A percentile compares a stretch with the other conserved stretches of the same genome.
These are phyloP conservation scores for Hermaeophaga mercurialis DNA, from an alignment of 2,888 invertebrate species.

Conservation along the genomic window DNA sequence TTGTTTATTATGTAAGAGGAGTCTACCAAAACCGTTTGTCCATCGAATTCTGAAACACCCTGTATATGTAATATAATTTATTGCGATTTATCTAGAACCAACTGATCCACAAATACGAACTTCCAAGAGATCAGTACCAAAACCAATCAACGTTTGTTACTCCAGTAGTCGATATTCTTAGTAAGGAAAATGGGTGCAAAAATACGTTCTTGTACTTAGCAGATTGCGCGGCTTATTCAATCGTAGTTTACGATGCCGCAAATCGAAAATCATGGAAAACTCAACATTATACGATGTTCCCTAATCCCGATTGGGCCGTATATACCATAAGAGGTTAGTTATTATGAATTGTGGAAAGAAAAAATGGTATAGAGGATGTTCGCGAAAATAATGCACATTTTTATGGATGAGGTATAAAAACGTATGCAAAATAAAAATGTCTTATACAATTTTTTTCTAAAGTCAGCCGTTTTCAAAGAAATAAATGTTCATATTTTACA, in stretches of 20 bases:
- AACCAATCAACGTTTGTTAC: conserved; percentile 66
- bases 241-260: conserved; percentile 68
- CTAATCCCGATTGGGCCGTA: conserved; percentile 67
- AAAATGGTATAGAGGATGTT: too few relatives aligned
- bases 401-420: too few relatives aligned
- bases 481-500: too few relatives aligned
- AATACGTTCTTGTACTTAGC: conserved; percentile 72
- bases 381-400: too few relatives aligned
- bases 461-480: too few relatives aligned
- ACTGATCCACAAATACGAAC: conserved; percentile 63
- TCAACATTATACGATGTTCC: conserved; percentile 64
- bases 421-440: too few relatives aligned
- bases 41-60: too few relatives aligned
- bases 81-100: conserved; percentile 61
- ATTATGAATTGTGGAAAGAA: too few relatives aligned
- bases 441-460: too few relatives aligned
- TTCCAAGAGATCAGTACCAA: conserved; percentile 60
- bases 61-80: conserved; percentile 30
- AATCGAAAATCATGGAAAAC: conserved; percentile 68
- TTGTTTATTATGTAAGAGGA: too few relatives aligned
- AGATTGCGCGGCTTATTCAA: conserved; percentile 67
- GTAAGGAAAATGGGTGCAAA: conserved; percentile 58
- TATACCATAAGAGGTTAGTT: conserved; percentile 64
- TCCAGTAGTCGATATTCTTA: conserved; percentile 67
- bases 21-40: too few relatives aligned